These are phyloP conservation scores for Coregonus clupeaformis DNA, from an alignment of 2,113 vertebrate species.

Conservation along the genomic window DNA sequence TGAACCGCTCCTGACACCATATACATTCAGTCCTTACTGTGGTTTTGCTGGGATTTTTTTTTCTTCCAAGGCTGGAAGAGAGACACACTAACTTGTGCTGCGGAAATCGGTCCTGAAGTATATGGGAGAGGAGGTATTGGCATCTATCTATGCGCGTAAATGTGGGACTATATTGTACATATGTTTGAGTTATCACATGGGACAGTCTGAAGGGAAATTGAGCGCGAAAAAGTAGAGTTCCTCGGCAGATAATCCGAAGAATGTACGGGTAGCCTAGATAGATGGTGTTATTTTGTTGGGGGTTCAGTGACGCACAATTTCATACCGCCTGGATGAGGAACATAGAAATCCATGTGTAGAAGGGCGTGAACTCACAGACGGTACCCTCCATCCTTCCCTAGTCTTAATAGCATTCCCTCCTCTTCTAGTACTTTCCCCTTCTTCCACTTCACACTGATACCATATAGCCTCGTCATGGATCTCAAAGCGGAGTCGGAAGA, in stretches of 20 bases:
- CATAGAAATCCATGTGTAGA: constrained; percentile 46
- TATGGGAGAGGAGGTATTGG: constrained; percentile 44
- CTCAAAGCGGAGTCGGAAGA: constrained; percentile 86
- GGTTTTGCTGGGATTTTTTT: not conserved
- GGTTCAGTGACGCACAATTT: constrained; percentile 60
- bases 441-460: constrained; percentile 10
- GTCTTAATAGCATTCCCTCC: constrained; percentile 20
- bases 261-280: too few relatives aligned
- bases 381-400: constrained; percentile 35
- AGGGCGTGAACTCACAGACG: constrained; percentile 69
- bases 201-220: not conserved
- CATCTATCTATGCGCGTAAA: constrained; percentile 51
- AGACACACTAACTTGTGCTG: constrained; percentile 35
- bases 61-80: constrained; percentile 10
- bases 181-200: not conserved
- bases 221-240: not conserved
- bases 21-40: not conserved
- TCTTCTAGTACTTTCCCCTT: not conserved
- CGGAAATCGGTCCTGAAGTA: constrained; percentile 21
- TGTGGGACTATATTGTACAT: not conserved
- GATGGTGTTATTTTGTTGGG: constrained; percentile 9
- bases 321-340: constrained; percentile 49
- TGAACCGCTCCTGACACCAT: not conserved
- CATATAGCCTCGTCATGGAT: constrained; percentile 77
- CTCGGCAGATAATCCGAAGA: too few relatives aligned